Conservation (phyloP, 2,797 vertebrate species). For the Morelia viridis region DNA sequence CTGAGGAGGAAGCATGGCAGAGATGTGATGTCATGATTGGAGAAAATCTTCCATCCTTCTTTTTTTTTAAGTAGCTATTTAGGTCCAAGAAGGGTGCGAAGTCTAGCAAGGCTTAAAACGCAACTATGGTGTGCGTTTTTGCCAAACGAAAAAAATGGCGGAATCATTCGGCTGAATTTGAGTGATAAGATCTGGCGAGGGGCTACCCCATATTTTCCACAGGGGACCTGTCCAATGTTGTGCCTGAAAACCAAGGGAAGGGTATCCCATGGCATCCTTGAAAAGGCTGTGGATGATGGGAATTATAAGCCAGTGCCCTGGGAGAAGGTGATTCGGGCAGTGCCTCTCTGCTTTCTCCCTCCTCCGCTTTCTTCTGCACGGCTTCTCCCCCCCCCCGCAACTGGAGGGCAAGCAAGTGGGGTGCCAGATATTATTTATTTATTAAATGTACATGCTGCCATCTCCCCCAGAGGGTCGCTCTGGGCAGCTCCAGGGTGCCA, state of each 20-base stretch:
- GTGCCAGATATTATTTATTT: too few relatives aligned
- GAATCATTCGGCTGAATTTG: neutral
- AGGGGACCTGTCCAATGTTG: neutral
- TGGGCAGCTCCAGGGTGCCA: too few relatives aligned
- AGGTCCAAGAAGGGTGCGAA: rapidly evolving
- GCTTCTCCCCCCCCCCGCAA: neutral
- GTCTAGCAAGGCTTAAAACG: neutral
- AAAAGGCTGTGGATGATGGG: neutral
- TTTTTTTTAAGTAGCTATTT: neutral
- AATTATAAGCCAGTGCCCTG: neutral
- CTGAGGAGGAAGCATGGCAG: neutral
- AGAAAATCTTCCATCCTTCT: neutral
- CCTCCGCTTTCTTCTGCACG: neutral
- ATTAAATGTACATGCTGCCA: too few relatives aligned
- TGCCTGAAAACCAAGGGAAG: neutral
- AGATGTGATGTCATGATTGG: neutral
- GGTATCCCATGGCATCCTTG: neutral
- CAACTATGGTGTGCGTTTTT: neutral
- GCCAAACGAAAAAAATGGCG: too few relatives aligned
- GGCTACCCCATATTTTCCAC: neutral
- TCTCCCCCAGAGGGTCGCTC: too few relatives aligned
- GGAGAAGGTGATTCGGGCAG: neutral
- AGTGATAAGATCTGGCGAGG: neutral
- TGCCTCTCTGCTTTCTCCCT: too few relatives aligned
- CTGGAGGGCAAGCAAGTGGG: neutral